These are phyloP conservation scores for Schrankia costaestrigalis DNA, from an alignment of 2,888 invertebrate genomes.

Conservation along the genomic window DNA sequence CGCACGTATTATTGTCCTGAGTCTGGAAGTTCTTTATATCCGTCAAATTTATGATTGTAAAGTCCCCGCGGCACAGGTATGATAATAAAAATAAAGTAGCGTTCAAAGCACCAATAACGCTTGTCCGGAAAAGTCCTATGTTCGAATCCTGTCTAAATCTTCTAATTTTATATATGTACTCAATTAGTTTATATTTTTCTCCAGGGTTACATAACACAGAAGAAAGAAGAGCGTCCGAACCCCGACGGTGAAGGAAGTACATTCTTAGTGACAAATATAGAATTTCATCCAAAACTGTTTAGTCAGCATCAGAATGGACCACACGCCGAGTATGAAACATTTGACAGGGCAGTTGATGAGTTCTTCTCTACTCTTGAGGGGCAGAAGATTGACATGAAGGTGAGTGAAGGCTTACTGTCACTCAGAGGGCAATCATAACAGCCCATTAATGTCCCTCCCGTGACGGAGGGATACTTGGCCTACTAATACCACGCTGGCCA, in stretches of 20 bases:
- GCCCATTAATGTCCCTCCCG: too few relatives aligned
- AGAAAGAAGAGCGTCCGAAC: constrained; percentile 85
- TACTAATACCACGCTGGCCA: too few relatives aligned
- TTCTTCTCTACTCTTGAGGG: constrained; percentile 96
- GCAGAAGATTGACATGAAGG: constrained; percentile 95
- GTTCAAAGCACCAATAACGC: too few relatives aligned
- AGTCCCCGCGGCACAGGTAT: background rate
- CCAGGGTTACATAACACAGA: constrained; percentile 92
- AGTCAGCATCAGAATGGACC: constrained; percentile 84
- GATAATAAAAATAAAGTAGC: background rate
- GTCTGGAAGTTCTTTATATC: too few relatives aligned
- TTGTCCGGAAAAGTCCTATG: too few relatives aligned
- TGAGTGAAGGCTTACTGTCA: constrained; percentile 27
- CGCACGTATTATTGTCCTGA: too few relatives aligned
- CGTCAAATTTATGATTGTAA: too few relatives aligned
- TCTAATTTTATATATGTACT: too few relatives aligned
- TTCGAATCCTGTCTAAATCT: too few relatives aligned
- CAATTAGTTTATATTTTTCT: background rate
- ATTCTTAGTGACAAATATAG: constrained; percentile 89
- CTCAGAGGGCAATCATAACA: too few relatives aligned
- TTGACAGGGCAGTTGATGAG: constrained; percentile 95
- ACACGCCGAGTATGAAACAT: constrained; percentile 84
- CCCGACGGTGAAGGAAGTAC: constrained; percentile 69
- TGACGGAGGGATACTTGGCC: too few relatives aligned
- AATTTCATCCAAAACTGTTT: constrained; percentile 95